Evolutionary conservation across 2,797 vertebrate species (phyloP).

Genomic region (Cynopterus sphinx): DNA sequence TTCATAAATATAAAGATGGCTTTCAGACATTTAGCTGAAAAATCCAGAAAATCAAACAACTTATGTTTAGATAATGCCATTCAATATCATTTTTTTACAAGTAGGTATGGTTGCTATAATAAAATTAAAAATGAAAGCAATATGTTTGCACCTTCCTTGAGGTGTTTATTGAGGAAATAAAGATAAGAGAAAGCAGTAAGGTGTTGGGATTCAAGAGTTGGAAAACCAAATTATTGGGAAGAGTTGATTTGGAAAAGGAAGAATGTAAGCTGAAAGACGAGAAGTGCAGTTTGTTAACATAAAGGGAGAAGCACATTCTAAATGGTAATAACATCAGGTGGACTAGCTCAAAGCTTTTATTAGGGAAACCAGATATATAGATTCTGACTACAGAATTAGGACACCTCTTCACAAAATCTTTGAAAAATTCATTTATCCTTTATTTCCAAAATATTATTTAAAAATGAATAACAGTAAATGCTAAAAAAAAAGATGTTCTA

Average conservation of each 20-base stretch:
- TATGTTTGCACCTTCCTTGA: neutral
- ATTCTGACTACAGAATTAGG: neutral
- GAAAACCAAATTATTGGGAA: neutral
- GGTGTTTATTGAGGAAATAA: neutral
- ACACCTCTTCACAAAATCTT: neutral
- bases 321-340: neutral
- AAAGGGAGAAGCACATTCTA: neutral
- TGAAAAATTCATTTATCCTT: neutral
- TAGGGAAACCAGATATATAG: neutral
- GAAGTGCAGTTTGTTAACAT: neutral
- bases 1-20: neutral
- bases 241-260: neutral
- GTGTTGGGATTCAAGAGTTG: neutral
- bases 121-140: neutral
- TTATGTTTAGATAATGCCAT: neutral
- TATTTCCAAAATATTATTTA: neutral
- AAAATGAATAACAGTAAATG: neutral
- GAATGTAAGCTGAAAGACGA: neutral
- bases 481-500: neutral
- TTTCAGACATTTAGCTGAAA: conserved; percentile 30
- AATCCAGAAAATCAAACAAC: neutral
- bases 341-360: neutral
- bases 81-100: neutral
- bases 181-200: neutral
- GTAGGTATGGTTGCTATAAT: neutral